Base-by-base conservation (phyloP, 2,888 invertebrate genomes). In the Hemistola chrysoprasaria region DNA sequence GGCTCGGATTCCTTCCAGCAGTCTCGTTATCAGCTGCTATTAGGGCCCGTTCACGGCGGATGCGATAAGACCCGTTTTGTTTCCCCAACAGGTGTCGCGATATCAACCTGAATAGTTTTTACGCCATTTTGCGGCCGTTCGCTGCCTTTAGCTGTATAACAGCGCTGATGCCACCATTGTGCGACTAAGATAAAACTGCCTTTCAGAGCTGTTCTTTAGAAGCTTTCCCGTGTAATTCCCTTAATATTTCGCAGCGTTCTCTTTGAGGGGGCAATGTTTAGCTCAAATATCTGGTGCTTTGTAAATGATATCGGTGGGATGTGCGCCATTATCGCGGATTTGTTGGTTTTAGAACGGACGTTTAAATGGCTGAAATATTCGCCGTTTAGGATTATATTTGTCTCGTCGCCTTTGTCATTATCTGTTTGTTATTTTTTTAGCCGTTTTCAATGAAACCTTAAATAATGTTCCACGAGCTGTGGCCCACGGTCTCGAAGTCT, bases 71-170 rank as follows among this genome's bases (percentile, higher is more conserved):
- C 37, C 39, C 38, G 50, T 43, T 37, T 44, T 53, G 37, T 46
- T 60, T 52, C 45, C 51, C 62, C 73, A 77, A 78, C 80, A 80
- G 80, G 79, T 80, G 77, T 62, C 69, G 59, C 55, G 59, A 64
- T 56, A 64, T 58, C 48, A 40, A 46, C 53, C 51, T 79, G 76
- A 76, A 77, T 81, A 80, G 79, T 81, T 78, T 66, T 70, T 61
- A 55, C 53, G 41, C 49, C 58, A 55, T 58, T 64, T 70, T 65
- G 32, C 61, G 64, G 56, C 39, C 49, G 21, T 41, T 35, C 11
- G 35, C 35, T 8, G 8, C 4, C 8, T n/a, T 22, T 16, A 8
- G 4, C 16, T 4, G 16, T 16, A n/a, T n/a, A 7, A 16, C 22
- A 8, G 34, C 21, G 11, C 7, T n/a, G n/a, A 16, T 11, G 32